Conservation (phyloP, 2,888 invertebrate genomes). For the Limenitis camilla region DNA sequence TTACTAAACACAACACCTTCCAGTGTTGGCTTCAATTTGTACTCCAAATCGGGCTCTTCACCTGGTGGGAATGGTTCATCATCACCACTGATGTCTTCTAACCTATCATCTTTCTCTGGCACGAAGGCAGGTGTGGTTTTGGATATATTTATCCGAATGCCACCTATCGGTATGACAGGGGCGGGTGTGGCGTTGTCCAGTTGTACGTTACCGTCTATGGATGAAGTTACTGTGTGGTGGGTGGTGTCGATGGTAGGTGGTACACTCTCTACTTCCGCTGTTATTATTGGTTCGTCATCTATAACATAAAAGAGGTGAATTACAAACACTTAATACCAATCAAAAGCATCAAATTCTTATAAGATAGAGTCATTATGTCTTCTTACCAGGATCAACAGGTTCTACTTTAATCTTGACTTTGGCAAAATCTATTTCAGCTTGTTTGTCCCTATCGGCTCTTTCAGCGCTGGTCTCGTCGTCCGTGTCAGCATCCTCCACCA, state of each 20-base stretch:
- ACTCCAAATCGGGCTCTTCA: slow-evolving; percentile 69
- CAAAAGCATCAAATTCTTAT: neutral
- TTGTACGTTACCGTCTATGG: slow-evolving; percentile 87
- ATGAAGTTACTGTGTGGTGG: slow-evolving; percentile 73
- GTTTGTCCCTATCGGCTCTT: slow-evolving; percentile 44
- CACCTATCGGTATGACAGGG: slow-evolving; percentile 60
- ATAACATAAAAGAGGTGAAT: slow-evolving; percentile 9
- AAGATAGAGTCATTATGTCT: no score
- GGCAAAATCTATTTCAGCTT: slow-evolving; percentile 46
- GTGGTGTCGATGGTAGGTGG: slow-evolving; percentile 60
- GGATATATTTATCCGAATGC: slow-evolving; percentile 88
- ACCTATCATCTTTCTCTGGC: slow-evolving; percentile 35
- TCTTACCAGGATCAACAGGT: slow-evolving; percentile 77
- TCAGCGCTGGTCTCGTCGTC: slow-evolving; percentile 66
- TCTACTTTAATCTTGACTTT: slow-evolving; percentile 81
- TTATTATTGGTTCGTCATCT: slow-evolving; percentile 73
- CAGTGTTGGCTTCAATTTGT: slow-evolving; percentile 78
- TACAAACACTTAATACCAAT: no score
- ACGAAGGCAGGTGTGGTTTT: slow-evolving; percentile 72
- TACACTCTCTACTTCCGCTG: slow-evolving; percentile 54
- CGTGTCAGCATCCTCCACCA: slow-evolving; percentile 78
- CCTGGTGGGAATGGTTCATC: slow-evolving; percentile 76
- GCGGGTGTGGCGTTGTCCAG: slow-evolving; percentile 66
- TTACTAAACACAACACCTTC: slow-evolving; percentile 78
- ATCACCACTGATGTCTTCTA: slow-evolving; percentile 53